phyloP scores from a whole-genome alignment of 2,113 vertebrate genomes.

The Platichthys stellatus region DNA sequence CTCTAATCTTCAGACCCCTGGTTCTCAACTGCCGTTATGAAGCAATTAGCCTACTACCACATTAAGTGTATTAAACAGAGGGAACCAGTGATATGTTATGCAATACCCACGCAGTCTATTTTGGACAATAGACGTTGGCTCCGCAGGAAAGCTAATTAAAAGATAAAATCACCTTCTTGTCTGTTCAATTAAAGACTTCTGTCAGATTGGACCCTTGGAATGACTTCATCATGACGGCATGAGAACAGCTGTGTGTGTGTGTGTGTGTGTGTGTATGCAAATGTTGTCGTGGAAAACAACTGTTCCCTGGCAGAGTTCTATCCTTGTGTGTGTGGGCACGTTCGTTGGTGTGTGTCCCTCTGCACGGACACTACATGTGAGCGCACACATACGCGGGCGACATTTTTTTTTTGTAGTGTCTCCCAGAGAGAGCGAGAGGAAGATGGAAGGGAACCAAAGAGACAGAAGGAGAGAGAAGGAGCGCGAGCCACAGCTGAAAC shows the following conservation, averaged over 20 bases:
- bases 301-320: conserved; percentile 5
- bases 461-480: conserved; percentile 48
- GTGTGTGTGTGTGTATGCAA: neutral
- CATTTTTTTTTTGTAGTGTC: neutral
- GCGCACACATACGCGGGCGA: conserved; percentile 35
- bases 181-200: conserved; percentile 76
- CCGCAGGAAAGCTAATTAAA: conserved; percentile 77
- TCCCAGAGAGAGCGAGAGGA: conserved; percentile 30
- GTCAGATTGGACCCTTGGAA: conserved; percentile 70
- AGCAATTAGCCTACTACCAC: conserved; percentile 69
- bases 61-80: conserved; percentile 69
- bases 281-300: conserved; percentile 37
- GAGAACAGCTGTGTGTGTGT: conserved; percentile 23
- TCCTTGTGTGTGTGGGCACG: neutral
- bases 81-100: conserved; percentile 70
- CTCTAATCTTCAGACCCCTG: conserved; percentile 44
- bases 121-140: conserved; percentile 73
- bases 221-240: conserved; percentile 71
- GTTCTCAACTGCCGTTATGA: conserved; percentile 48
- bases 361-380: neutral
- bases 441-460: conserved; percentile 55
- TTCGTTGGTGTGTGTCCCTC: neutral
- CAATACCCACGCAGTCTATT: conserved; percentile 73
- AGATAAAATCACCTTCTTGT: conserved; percentile 79
- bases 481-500: conserved; percentile 55